These are phyloP conservation scores for Dromaius novaehollandiae DNA, from an alignment of 2,113 vertebrate genomes.

Conservation along the genomic window DNA sequence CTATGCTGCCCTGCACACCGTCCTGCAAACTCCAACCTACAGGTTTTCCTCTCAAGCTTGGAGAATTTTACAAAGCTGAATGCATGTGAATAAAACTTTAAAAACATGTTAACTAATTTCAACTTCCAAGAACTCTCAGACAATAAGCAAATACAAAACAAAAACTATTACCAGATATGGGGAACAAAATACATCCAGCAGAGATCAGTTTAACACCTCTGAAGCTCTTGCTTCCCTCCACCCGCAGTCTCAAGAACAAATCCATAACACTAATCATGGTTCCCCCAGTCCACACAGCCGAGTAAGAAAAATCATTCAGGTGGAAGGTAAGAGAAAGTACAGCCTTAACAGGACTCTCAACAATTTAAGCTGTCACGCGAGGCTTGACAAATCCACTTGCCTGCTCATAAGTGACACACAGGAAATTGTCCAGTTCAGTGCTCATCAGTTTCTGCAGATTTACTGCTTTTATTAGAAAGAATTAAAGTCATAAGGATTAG, in stretches of 20 bases:
- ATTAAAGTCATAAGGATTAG: background rate
- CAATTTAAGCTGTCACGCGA: background rate
- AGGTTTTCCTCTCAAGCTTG: background rate
- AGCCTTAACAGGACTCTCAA: background rate
- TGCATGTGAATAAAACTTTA: background rate
- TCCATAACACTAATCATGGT: fast-evolving
- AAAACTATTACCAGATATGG: background rate
- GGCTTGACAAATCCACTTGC: background rate
- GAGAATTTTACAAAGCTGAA: background rate
- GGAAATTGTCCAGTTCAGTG: background rate
- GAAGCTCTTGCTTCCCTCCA: background rate
- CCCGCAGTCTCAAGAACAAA: background rate
- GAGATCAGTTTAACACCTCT: background rate
- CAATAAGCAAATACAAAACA: background rate
- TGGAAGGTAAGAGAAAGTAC: background rate
- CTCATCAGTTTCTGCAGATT: background rate
- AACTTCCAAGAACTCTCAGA: background rate
- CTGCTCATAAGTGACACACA: background rate
- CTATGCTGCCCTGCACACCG: fast-evolving
- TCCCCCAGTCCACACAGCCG: background rate
- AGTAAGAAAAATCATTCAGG: background rate
- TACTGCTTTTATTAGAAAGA: background rate
- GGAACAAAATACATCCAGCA: background rate
- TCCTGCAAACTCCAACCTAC: background rate
- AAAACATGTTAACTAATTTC: background rate